These are phyloP conservation scores for Augochlora pura DNA, from an alignment of 1,140 invertebrate species.

Conservation along the genomic window DNA sequence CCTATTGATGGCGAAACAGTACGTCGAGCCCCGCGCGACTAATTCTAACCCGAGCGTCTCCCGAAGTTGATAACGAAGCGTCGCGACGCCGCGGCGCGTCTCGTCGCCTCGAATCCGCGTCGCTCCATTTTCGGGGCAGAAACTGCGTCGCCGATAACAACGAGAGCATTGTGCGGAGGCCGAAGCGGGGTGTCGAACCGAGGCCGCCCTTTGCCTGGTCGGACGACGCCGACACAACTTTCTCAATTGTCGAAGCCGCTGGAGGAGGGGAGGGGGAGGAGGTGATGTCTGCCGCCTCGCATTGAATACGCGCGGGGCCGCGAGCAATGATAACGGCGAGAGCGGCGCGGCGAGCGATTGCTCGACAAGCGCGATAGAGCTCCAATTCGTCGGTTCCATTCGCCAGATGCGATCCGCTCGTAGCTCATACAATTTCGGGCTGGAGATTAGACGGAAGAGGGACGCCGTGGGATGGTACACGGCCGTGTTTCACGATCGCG, in stretches of 20 bases:
- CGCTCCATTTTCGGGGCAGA: constrained; percentile 28
- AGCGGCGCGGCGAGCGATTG: background rate
- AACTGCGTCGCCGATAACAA: constrained; percentile 53
- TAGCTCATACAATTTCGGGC: constrained; percentile 45
- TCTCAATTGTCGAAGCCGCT: constrained; percentile 49
- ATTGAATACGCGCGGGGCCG: constrained; percentile 21
- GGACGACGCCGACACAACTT: constrained; percentile 53
- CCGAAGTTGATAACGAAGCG: constrained; percentile 13
- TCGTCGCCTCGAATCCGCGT: constrained; percentile 17
- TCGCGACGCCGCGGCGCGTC: background rate
- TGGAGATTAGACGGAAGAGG: constrained; percentile 37
- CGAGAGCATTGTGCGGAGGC: constrained; percentile 30
- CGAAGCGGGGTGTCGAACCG: background rate
- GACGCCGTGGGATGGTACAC: background rate
- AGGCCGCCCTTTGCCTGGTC: constrained; percentile 37
- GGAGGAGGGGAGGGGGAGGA: background rate
- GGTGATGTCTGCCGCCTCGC: background rate
- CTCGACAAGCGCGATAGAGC: constrained; percentile 19
- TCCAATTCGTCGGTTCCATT: constrained; percentile 18
- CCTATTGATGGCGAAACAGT: no score
- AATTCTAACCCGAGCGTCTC: constrained; percentile 1
- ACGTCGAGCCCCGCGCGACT: background rate
- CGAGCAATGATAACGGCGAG: constrained; percentile 23
- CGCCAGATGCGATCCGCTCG: constrained; percentile 58
- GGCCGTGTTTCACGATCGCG: constrained; percentile 10